Evolutionary conservation across 1,140 invertebrate species (phyloP), one percentile per base, ranked within the genome.

Genomic region (Wiebesia pumilae): DNA sequence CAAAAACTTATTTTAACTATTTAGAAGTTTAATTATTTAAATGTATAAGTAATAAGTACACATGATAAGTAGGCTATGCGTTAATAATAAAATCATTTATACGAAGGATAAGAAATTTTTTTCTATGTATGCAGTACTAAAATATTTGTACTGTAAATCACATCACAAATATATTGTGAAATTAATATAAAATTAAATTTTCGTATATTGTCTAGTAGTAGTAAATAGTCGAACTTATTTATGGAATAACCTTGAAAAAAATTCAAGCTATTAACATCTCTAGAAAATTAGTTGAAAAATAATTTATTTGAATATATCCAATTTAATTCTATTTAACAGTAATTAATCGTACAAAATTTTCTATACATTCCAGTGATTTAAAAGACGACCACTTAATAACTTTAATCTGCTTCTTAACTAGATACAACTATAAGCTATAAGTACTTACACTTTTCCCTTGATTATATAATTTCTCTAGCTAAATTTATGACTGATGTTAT

Each of bases 401-500:
- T 62, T 62, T 62, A 62, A 27, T 62, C 27, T 24, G 6, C 58
- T 27, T 62, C 24, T 27, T 27, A 62, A 4, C 14, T 16, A 19
- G 10, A 27, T 62, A 62, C 27, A 62, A 10, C 24, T 62, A 27
- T 27, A 62, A 62, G 27, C 21, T 62, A 24, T 27, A 62, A 62
- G 4, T 62, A 24, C 24, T 62, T 62, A 51, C 62, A 24, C 81
- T 30, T 27, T 43, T 19, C 16, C n/a, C 80, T 81, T 81, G 21
- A 81, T 81, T 81, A 30, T n/a, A n/a, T 38, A n/a, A 67, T 67
- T 81, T 43, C n/a, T 3, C 19, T 35, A 12, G n/a, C 7, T 30
- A 47, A 82, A 82, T 69, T 81, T 69, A 69, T 43, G 38, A 69
- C 12, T 24, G 12, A 47, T 21, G 10, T 47, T 82, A 69, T 69